Evolutionary conservation across 37 sponge, comb jelly and placozoan species (phyloP), one percentile per base, ranked within the genome.

Genomic region (Agelas oroides): DNA sequence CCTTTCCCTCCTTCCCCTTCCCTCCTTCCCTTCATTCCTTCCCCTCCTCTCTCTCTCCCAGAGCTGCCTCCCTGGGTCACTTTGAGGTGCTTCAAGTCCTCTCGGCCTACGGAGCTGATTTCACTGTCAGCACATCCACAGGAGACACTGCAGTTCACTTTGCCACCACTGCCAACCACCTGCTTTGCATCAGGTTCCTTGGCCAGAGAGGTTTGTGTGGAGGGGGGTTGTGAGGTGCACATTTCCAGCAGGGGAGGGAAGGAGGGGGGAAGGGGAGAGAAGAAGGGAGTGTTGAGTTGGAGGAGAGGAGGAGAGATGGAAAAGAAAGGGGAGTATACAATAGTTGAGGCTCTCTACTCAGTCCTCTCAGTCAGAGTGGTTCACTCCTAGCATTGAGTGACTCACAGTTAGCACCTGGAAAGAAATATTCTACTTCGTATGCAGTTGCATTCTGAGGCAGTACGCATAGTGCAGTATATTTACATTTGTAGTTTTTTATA

Each of bases 41-140:
- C n/a, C 5, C 41, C 63, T 54, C n/a, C 20, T 38, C 24, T 28
- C 28, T 69, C 5, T 60, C 15, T 23, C 61, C 2, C 58, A 86
- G 94, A 55, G 90, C 97, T 72, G 96, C 95, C 36, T 38, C 57
- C 8, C 59, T 82, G 54, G 90, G 97, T 20, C 71, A 72, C 40
- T 94, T 90, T 84, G 84, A 84, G 35, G 88, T 83, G 28, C 87
- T 97, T 21, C 96, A 95, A 31, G 61, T 66, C 11, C 81, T 97
- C 38, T 91, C 97, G 5, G 96, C 89, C 0, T 97, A 84, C 78
- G 88, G 96, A 36, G 96, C 94, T 13, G 84, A 95, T 81, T 93
- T 97, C 69, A 73, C 73, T 14, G 23, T 59, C n/a, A 6, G 79
- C 14, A 87, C 80, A 11, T 37, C 32, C 1, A 32, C 67, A 13